These are phyloP conservation scores for Ectobius pallidus DNA, from an alignment of 2,888 invertebrate species.

Conservation along the genomic window DNA sequence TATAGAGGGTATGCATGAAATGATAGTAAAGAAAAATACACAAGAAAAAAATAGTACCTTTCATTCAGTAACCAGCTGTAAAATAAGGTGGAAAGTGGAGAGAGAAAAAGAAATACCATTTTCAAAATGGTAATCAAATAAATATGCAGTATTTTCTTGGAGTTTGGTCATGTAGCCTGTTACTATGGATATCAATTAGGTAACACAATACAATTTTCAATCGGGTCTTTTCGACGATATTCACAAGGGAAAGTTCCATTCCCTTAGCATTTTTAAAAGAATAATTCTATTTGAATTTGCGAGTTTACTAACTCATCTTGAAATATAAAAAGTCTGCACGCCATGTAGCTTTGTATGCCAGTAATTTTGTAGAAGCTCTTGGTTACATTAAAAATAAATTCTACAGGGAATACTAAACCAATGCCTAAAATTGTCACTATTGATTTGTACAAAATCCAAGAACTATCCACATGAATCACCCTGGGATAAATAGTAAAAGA, in stretches of 20 bases:
- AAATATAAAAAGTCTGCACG: neutral
- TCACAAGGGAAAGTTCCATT: neutral
- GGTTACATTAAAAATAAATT: neutral
- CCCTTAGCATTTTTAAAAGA: neutral
- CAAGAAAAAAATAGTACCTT: no score
- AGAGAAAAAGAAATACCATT: no score
- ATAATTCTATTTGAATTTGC: no score
- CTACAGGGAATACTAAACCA: slow-evolving; percentile 9
- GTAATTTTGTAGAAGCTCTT: neutral
- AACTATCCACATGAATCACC: slow-evolving; percentile 8
- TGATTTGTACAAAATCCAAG: neutral
- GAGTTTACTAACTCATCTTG: no score
- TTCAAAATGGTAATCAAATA: neutral
- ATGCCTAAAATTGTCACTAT: neutral
- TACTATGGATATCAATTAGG: neutral
- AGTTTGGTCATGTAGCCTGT: neutral
- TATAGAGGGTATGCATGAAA: neutral
- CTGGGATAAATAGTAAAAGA: neutral
- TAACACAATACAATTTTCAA: neutral
- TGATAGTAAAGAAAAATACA: neutral
- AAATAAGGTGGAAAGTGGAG: neutral
- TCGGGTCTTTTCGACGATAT: neutral
- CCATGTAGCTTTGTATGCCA: neutral
- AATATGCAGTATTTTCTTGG: neutral
- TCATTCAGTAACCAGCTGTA: neutral